These are phyloP conservation scores for Xiphophorus couchianus DNA, from an alignment of 2,113 vertebrate species.

Conservation along the genomic window DNA sequence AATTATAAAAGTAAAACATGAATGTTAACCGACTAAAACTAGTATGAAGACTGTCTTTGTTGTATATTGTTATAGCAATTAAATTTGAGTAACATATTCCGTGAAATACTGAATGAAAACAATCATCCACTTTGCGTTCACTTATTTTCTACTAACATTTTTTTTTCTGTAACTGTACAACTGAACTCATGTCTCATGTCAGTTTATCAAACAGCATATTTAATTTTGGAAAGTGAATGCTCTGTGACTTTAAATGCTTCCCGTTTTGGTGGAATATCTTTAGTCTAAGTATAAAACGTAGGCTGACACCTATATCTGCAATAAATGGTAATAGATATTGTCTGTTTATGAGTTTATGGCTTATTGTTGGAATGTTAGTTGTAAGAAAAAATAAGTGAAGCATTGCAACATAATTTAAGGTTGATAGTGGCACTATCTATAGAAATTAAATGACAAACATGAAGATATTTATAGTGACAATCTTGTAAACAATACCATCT, in stretches of 20 bases:
- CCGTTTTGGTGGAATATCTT: slow-evolving; percentile 9
- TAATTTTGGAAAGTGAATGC: slow-evolving; percentile 3
- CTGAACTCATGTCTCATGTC: neutral
- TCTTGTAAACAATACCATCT: slow-evolving; percentile 73
- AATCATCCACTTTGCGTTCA: no score
- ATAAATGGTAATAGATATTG: slow-evolving; percentile 18
- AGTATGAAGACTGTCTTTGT: neutral
- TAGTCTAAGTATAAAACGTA: slow-evolving; percentile 47
- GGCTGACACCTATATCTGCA: slow-evolving; percentile 16
- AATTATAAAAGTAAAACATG: no score
- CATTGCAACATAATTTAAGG: slow-evolving; percentile 34
- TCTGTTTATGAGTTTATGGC: slow-evolving; percentile 60
- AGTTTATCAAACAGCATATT: neutral
- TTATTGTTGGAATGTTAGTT: slow-evolving; percentile 71
- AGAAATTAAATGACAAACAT: slow-evolving; percentile 45
- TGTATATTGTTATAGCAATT: neutral
- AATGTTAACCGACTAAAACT: no score
- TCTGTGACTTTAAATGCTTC: slow-evolving; percentile 5
- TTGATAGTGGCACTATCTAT: slow-evolving; percentile 42
- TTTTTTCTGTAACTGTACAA: neutral
- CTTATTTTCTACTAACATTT: neutral
- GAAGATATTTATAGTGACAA: slow-evolving; percentile 26
- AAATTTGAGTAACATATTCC: neutral
- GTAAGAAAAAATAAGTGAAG: slow-evolving; percentile 39
- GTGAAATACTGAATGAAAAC: neutral